These are phyloP conservation scores for Pammene aurita DNA, from an alignment of 2,888 invertebrate genomes.

Conservation along the genomic window DNA sequence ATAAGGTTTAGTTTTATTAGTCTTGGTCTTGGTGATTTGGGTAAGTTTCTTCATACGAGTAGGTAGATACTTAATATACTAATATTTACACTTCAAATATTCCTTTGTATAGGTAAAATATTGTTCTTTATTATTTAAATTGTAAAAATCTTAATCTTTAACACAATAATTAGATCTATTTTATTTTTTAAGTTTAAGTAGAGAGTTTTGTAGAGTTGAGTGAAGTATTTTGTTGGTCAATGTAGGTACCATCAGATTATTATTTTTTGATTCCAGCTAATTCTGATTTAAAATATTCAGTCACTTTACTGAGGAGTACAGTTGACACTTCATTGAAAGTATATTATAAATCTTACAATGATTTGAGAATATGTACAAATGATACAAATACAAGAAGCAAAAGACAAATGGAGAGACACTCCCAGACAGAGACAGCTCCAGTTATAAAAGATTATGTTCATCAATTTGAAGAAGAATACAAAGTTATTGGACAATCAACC, in stretches of 20 bases:
- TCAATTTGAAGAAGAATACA: conserved; percentile 16
- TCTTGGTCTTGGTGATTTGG: not conserved
- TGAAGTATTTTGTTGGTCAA: no score
- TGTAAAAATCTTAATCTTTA: not conserved
- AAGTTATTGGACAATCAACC: conserved; percentile 70
- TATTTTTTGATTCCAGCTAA: not conserved
- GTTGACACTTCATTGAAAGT: not conserved
- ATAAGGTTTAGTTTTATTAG: not conserved
- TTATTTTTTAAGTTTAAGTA: no score
- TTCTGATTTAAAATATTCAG: conserved; percentile 18
- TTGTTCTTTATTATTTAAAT: no score
- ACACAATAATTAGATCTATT: no score
- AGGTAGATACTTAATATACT: not conserved
- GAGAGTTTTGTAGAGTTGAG: no score
- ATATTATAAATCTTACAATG: not conserved
- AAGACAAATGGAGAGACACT: not conserved
- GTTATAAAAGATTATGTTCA: not conserved
- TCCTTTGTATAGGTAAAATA: no score
- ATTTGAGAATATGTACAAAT: not conserved
- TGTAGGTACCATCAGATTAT: no score
- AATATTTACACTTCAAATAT: not conserved
- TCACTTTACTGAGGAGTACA: not conserved
- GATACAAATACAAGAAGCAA: not conserved
- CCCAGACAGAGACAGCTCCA: no score
- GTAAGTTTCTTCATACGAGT: not conserved